These are phyloP conservation scores for Idaea straminata DNA, from an alignment of 2,888 invertebrate genomes.

Conservation along the genomic window DNA sequence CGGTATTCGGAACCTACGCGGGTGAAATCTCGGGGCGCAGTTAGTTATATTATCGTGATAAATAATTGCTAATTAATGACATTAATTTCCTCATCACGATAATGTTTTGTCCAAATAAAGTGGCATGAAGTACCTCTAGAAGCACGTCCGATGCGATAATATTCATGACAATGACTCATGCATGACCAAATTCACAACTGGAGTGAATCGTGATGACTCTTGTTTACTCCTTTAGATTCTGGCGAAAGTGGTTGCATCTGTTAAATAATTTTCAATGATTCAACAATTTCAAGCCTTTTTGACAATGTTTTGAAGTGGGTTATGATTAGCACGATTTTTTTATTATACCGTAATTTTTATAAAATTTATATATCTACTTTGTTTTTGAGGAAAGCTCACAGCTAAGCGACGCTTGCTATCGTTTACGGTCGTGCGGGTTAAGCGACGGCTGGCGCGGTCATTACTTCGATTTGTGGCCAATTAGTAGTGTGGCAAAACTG, in stretches of 20 bases:
- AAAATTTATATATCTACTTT: too few species aligned
- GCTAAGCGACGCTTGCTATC: too few species aligned
- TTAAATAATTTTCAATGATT: not conserved
- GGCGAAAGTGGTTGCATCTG: not conserved
- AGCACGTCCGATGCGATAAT: conserved; percentile 12
- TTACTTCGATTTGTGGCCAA: too few species aligned
- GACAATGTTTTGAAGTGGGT: not conserved
- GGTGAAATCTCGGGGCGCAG: too few species aligned
- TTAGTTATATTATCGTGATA: too few species aligned
- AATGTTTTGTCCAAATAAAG: not conserved
- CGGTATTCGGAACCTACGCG: too few species aligned
- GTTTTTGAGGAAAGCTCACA: too few species aligned
- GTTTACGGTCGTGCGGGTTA: too few species aligned
- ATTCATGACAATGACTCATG: conserved; percentile 4
- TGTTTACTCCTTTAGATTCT: not conserved
- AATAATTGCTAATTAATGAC: not conserved
- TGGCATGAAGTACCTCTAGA: conserved; percentile 1
- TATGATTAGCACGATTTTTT: not conserved
- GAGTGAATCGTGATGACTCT: conserved; percentile 5
- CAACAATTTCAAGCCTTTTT: not conserved
- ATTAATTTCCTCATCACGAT: not conserved
- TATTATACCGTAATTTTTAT: too few species aligned
- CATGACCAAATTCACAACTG: conserved; percentile 6
- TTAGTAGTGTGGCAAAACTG: too few species aligned
- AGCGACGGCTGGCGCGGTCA: too few species aligned